Evolutionary conservation across 2,888 invertebrate species (phyloP).

Genomic region (Halictus ligatus): DNA sequence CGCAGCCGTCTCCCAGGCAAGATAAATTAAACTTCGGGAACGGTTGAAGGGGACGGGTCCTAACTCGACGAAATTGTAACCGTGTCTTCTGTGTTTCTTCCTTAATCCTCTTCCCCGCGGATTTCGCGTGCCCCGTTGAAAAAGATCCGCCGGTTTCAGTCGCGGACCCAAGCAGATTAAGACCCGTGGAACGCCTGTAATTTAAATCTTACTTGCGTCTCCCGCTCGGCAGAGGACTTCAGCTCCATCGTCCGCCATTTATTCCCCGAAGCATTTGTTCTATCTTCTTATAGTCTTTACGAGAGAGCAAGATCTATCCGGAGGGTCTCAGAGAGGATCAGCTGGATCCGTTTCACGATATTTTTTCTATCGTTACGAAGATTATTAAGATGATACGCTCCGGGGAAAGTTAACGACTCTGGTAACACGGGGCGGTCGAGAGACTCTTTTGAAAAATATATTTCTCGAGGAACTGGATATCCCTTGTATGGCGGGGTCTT

Average conservation of each 20-base stretch:
- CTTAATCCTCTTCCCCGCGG: conserved; percentile 9
- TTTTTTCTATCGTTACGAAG: not conserved
- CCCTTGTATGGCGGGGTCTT: not conserved
- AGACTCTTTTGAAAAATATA: not conserved
- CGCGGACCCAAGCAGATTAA: conserved; percentile 12
- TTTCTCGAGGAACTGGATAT: not conserved
- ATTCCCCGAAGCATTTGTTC: conserved; percentile 6
- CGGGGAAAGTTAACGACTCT: not conserved
- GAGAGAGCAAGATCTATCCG: not conserved
- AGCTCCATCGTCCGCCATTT: not conserved
- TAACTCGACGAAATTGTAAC: not conserved
- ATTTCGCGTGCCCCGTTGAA: conserved; percentile 6
- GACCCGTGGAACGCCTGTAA: not conserved
- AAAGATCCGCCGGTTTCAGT: conserved; percentile 2
- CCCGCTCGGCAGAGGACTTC: not conserved
- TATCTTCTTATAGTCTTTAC: not conserved
- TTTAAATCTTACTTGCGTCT: conserved; percentile 16
- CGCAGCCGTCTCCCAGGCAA: not conserved
- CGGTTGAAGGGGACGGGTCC: not conserved
- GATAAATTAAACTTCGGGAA: conserved; percentile 1
- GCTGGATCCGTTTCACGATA: not conserved
- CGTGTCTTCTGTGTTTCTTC: conserved; percentile 6
- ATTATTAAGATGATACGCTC: not conserved
- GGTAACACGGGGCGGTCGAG: not conserved
- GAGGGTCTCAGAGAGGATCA: not conserved